These are phyloP conservation scores for Pachycephala philippinensis DNA, from an alignment of 2,113 vertebrate species.

Conservation along the genomic window DNA sequence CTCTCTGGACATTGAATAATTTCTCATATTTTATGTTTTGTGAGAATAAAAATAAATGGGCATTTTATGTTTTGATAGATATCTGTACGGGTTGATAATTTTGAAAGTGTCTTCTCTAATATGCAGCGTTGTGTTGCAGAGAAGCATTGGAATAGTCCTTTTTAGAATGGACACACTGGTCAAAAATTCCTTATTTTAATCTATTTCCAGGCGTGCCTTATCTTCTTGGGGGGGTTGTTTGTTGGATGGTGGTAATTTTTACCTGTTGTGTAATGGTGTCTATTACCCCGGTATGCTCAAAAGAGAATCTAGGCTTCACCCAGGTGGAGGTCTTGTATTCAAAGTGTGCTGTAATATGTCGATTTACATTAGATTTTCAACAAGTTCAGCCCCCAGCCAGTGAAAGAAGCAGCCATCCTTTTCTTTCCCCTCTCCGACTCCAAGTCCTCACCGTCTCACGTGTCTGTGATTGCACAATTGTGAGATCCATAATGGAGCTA, in stretches of 20 bases:
- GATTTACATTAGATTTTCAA: not conserved
- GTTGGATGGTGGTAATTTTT: not conserved
- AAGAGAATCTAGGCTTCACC: not conserved
- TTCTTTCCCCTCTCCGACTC: not conserved
- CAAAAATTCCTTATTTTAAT: not conserved
- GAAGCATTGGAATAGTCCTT: not conserved
- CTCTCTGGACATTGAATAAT: not conserved
- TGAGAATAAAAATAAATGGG: constrained; percentile 3
- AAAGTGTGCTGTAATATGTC: not conserved
- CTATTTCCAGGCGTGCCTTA: not conserved
- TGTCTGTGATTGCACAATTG: not conserved
- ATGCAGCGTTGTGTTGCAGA: not conserved
- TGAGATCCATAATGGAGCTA: not conserved
- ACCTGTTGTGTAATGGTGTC: not conserved
- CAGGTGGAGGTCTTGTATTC: not conserved
- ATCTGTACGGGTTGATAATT: constrained; percentile 2
- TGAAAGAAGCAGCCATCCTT: not conserved
- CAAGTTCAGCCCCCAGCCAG: not conserved
- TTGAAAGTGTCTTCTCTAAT: not conserved
- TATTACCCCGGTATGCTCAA: not conserved
- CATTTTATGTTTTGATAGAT: constrained; percentile 8
- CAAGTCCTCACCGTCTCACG: not conserved
- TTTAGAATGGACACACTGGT: not conserved
- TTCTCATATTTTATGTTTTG: constrained; percentile 15
- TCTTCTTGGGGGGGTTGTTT: not conserved